These are phyloP conservation scores for Macrobrachium nipponense DNA, from an alignment of 1,140 invertebrate species.

Conservation along the genomic window DNA sequence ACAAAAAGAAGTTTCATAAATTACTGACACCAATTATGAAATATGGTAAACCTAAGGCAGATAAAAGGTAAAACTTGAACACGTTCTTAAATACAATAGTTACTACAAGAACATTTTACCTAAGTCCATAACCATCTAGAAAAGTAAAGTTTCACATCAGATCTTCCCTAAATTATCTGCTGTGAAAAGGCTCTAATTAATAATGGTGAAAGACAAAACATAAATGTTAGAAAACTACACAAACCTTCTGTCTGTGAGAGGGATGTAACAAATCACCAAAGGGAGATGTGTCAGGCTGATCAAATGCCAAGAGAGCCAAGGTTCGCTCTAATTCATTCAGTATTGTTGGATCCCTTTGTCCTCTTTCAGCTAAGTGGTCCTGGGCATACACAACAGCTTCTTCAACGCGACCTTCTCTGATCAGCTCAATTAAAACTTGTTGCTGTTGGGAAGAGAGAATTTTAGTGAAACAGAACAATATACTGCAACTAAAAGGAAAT, in stretches of 20 bases:
- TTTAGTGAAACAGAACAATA: conserved; percentile 45
- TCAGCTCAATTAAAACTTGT: conserved; percentile 94
- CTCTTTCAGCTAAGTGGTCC: conserved; percentile 89
- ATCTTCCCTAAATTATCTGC: no score
- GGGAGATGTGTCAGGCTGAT: conserved; percentile 93
- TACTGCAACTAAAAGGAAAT: conserved; percentile 31
- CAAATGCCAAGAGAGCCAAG: conserved; percentile 94
- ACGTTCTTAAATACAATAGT: no score
- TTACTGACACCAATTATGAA: no score
- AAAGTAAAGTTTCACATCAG: no score
- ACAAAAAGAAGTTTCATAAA: no score
- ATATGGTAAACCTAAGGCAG: no score
- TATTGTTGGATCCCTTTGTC: conserved; percentile 83
- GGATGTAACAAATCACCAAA: conserved; percentile 95
- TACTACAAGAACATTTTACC: no score
- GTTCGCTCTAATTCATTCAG: conserved; percentile 79
- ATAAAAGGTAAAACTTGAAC: no score
- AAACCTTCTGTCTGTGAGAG: conserved; percentile 92
- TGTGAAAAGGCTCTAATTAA: no score
- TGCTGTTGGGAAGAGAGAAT: conserved; percentile 76
- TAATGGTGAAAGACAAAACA: no score
- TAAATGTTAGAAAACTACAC: not conserved
- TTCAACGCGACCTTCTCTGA: conserved; percentile 89
- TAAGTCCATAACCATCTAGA: no score
- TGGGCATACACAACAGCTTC: conserved; percentile 96